phyloP scores from a whole-genome alignment of 2,888 invertebrate genomes.

The Eupithecia insigniata region DNA sequence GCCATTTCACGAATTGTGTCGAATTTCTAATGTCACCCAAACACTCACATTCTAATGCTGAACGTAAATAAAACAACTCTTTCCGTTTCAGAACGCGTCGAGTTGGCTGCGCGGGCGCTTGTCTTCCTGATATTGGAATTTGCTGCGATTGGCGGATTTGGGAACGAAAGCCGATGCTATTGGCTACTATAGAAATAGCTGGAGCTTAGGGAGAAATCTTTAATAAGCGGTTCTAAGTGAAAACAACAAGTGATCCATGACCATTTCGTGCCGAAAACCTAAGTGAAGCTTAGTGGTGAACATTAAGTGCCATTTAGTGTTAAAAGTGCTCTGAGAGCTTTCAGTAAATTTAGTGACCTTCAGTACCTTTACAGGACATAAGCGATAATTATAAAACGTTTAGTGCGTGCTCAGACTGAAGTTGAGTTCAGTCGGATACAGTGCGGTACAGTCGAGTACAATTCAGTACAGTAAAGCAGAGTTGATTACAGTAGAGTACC shows the following conservation, averaged over 20 bases:
- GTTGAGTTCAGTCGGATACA: neutral
- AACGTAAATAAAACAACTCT: conserved; percentile 39
- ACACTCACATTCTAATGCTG: conserved; percentile 36
- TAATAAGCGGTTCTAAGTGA: neutral
- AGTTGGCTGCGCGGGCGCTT: conserved; percentile 39
- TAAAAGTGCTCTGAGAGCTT: neutral
- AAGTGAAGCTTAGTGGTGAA: neutral
- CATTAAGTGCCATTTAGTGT: neutral
- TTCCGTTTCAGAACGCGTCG: conserved; percentile 39
- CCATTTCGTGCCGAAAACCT: neutral
- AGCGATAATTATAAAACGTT: neutral
- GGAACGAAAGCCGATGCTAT: neutral
- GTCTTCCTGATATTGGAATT: conserved; percentile 6
- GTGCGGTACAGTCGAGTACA: neutral
- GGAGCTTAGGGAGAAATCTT: neutral
- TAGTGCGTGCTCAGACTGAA: neutral
- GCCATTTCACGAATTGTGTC: conserved; percentile 34
- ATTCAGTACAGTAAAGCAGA: neutral
- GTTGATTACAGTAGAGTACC: neutral
- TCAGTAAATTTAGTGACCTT: neutral
- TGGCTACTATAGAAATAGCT: neutral
- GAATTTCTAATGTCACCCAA: conserved; percentile 42
- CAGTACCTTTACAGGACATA: neutral
- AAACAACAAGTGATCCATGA: neutral
- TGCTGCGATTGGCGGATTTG: conserved; percentile 1